phyloP scores from a whole-genome alignment of 1,140 invertebrate genomes.

The Meloidogyne floridensis region DNA sequence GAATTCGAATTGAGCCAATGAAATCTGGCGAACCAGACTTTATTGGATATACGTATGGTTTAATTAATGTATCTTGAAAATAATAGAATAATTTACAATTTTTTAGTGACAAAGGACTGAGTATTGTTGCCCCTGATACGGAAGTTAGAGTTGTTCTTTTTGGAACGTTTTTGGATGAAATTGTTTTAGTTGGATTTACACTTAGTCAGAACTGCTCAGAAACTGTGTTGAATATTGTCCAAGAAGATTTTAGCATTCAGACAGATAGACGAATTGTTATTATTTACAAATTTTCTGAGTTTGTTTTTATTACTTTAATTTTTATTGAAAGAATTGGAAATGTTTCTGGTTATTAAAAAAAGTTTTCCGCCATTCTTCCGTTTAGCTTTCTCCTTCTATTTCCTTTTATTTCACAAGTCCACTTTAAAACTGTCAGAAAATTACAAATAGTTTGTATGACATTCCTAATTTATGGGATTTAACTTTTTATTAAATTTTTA shows the following conservation, averaged over 20 bases:
- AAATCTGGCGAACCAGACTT: constrained; percentile 54
- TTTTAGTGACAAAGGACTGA: constrained; percentile 53
- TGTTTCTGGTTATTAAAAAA: too few species aligned
- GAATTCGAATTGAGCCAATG: constrained; percentile 52
- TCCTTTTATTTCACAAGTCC: too few species aligned
- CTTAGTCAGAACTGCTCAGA: constrained; percentile 50
- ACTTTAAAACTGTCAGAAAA: too few species aligned
- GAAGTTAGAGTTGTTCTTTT: constrained; percentile 53
- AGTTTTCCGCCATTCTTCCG: too few species aligned
- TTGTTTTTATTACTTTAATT: too few species aligned
- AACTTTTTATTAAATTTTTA: too few species aligned
- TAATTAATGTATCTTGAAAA: background rate
- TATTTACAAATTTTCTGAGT: constrained; percentile 44
- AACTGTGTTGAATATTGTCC: constrained; percentile 42
- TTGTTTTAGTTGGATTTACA: constrained; percentile 53
- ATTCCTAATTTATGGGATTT: too few species aligned
- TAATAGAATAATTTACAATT: background rate
- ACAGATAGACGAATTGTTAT: constrained; percentile 55
- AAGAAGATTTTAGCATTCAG: constrained; percentile 57
- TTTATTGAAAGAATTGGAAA: too few species aligned
- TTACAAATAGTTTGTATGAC: too few species aligned
- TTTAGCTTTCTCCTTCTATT: too few species aligned
- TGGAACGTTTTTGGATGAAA: constrained; percentile 55
- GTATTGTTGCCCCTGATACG: constrained; percentile 52
- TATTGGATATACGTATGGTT: constrained; percentile 55